These are phyloP conservation scores for Netelia melanura DNA, from an alignment of 2,888 invertebrate species.

Conservation along the genomic window DNA sequence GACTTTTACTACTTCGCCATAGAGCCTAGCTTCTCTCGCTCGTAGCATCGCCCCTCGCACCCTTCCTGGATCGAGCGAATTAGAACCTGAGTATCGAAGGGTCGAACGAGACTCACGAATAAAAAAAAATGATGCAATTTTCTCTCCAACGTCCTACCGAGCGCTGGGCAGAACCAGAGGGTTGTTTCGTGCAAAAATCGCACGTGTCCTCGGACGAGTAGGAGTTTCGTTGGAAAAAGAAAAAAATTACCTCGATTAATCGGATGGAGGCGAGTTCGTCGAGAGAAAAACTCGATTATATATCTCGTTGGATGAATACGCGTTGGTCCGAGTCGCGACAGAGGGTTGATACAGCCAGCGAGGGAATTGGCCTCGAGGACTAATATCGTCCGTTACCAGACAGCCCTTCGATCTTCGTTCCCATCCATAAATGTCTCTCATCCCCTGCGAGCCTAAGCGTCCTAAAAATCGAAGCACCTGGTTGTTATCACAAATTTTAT, in stretches of 20 bases:
- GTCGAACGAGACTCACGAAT: background rate
- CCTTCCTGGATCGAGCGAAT: constrained; percentile 35
- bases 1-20: constrained; percentile 39
- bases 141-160: constrained; percentile 22
- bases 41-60: background rate
- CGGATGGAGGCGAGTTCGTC: constrained; percentile 53
- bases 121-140: constrained; percentile 63
- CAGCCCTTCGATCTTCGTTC: constrained; percentile 37
- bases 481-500: background rate
- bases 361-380: constrained; percentile 39
- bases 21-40: background rate
- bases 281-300: constrained; percentile 60
- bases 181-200: background rate
- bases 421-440: background rate
- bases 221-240: constrained; percentile 2
- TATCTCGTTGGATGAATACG: constrained; percentile 47
- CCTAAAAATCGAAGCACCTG: constrained; percentile 50
- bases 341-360: background rate
- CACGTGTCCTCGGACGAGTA: no score
- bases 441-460: constrained; percentile 16
- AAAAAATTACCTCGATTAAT: constrained; percentile 64
- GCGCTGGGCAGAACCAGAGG: background rate
- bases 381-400: constrained; percentile 49
- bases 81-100: constrained; percentile 17
- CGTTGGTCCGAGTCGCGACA: background rate